phyloP scores from a whole-genome alignment of 1,140 invertebrate genomes.

The Cydia splendana region DNA sequence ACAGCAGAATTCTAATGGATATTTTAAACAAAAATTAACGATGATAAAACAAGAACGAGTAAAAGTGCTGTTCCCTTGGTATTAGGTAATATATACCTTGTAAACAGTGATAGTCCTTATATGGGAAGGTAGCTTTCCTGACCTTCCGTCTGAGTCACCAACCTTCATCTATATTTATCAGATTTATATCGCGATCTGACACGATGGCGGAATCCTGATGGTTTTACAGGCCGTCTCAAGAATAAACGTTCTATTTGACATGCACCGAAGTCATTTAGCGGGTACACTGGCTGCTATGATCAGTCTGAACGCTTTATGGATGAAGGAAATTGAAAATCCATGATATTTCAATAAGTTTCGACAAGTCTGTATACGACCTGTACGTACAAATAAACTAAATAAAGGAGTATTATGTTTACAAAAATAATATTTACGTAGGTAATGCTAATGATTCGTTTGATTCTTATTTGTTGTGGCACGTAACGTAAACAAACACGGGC shows the following conservation, averaged over 20 bases:
- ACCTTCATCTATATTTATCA: slow-evolving; percentile 5
- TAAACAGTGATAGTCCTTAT: background rate
- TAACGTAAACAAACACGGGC: background rate
- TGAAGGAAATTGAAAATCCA: no score
- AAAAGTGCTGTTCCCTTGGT: background rate
- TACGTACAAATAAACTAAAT: background rate
- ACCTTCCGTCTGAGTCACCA: background rate
- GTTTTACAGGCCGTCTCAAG: background rate
- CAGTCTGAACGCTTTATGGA: background rate
- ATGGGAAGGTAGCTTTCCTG: slow-evolving; percentile 7
- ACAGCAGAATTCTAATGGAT: background rate
- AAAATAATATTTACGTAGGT: background rate
- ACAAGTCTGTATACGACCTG: background rate
- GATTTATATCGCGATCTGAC: slow-evolving; percentile 4
- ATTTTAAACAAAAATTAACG: background rate
- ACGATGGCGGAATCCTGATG: background rate
- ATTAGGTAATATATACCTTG: background rate
- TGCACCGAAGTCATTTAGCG: background rate
- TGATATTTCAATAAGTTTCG: no score
- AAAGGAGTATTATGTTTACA: background rate
- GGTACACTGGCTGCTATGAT: background rate
- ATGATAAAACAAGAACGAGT: background rate
- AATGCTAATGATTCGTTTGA: no score
- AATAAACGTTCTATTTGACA: background rate
- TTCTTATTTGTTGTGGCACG: background rate